These are phyloP conservation scores for Drosophila koepferae DNA, from an alignment of 2,888 invertebrate genomes.

Conservation along the genomic window DNA sequence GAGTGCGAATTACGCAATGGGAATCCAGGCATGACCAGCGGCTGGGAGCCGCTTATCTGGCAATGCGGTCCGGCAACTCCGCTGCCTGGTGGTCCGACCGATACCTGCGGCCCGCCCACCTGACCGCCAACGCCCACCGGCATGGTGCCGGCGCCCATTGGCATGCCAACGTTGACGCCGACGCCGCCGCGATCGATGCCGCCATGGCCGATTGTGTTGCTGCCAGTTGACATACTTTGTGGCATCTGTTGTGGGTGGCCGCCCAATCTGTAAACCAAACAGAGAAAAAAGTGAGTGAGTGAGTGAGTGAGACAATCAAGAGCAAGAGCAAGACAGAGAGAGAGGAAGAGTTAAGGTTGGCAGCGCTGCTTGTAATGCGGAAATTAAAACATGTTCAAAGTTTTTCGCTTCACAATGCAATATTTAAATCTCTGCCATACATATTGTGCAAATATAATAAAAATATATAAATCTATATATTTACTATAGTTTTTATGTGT, in stretches of 20 bases:
- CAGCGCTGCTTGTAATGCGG: constrained; percentile 70
- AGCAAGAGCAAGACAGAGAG: not conserved
- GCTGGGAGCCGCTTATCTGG: constrained; percentile 89
- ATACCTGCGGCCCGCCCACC: constrained; percentile 64
- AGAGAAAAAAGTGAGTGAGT: constrained; percentile 16
- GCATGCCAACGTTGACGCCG: constrained; percentile 70
- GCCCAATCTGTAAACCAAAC: constrained; percentile 81
- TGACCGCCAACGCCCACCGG: constrained; percentile 71
- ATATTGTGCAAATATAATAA: constrained; percentile 13
- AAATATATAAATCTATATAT: constrained; percentile 9
- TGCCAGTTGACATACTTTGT: constrained; percentile 87
- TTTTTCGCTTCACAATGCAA: constrained; percentile 51
- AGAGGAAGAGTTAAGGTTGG: not conserved
- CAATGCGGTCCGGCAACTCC: constrained; percentile 87
- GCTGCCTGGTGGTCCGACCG: constrained; percentile 54
- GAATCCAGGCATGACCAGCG: constrained; percentile 95
- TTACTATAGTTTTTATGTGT: constrained; percentile 10
- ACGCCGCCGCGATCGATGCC: constrained; percentile 83
- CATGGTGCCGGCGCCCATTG: constrained; percentile 75
- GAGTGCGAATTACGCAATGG: constrained; percentile 89
- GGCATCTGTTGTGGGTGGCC: constrained; percentile 85
- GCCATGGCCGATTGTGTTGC: constrained; percentile 86
- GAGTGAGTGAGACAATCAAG: not conserved
- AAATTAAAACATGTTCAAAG: constrained; percentile 78
- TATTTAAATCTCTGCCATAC: constrained; percentile 43